Conservation (phyloP, 2,797 vertebrate species). For the Lacerta bilineata region DNA sequence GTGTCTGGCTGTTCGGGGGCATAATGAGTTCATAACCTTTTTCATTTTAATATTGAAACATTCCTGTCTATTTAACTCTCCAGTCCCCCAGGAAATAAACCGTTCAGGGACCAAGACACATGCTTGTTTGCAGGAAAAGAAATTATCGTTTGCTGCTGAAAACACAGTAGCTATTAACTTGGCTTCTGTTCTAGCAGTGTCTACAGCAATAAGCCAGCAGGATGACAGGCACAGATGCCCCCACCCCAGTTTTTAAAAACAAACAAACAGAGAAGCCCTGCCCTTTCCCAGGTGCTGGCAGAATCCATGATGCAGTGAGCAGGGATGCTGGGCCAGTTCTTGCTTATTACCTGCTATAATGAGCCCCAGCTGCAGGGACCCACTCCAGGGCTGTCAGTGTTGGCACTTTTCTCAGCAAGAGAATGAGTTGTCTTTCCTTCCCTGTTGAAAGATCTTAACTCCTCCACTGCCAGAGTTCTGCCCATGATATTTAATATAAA, state of each 20-base stretch:
- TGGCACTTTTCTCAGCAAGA: background rate
- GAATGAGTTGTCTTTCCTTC: background rate
- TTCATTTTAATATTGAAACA: background rate
- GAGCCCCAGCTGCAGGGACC: background rate
- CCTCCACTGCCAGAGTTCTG: background rate
- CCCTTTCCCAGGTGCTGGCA: background rate
- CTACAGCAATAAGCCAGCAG: rapidly evolving
- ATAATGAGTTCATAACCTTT: background rate
- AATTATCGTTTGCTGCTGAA: background rate
- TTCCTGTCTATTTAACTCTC: background rate
- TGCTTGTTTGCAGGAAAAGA: constrained; percentile 1
- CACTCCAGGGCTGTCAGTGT: constrained; percentile 15
- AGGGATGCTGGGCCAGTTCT: background rate
- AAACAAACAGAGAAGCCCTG: background rate
- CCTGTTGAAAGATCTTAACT: background rate
- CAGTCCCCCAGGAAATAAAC: background rate
- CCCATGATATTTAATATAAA: background rate
- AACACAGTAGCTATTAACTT: background rate
- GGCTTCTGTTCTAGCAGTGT: background rate
- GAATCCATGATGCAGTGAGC: background rate
- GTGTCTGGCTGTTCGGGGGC: rapidly evolving
- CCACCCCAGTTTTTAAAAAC: background rate
- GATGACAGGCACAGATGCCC: background rate
- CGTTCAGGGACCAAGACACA: background rate
- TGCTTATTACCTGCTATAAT: background rate